Percentiles rank a stretch among this genome's conserved stretches.
Conservation (phyloP, 2,888 invertebrate genomes). For the Hirudinaria manillensis region DNA sequence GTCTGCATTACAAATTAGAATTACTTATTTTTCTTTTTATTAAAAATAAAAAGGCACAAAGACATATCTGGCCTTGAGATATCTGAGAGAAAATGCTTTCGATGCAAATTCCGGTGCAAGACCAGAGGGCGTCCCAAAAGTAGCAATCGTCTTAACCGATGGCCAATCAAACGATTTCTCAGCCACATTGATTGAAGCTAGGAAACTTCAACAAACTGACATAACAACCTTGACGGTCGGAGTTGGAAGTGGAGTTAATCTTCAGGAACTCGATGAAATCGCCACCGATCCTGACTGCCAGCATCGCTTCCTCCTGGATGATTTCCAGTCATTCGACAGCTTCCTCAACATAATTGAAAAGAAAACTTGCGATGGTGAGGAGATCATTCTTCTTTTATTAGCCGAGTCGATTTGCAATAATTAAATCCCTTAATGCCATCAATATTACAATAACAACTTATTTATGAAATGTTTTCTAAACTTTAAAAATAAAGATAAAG, state of each 20-base stretch:
- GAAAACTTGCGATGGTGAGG: slow-evolving; percentile 1
- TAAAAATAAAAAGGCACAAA: neutral
- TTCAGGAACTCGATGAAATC: slow-evolving; percentile 1
- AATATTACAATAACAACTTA: too few species aligned
- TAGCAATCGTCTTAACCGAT: neutral
- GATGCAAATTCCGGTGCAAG: neutral
- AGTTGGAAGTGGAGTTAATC: slow-evolving; percentile 2
- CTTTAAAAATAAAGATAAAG: neutral
- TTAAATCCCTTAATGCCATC: too few species aligned
- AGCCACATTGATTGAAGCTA: neutral
- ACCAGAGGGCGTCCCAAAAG: neutral
- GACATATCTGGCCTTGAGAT: neutral
- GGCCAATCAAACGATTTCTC: neutral
- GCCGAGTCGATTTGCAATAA: too few species aligned
- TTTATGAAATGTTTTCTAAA: neutral
- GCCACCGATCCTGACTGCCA: slow-evolving; percentile 22
- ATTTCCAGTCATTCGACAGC: neutral
- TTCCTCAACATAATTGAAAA: slow-evolving; percentile 8
- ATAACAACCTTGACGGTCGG: neutral
- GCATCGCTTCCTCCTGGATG: neutral
- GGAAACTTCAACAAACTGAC: neutral
- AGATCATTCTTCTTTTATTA: neutral
- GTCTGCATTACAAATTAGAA: too few species aligned
- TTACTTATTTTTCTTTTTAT: too few species aligned
- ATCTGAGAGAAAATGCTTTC: neutral